These are phyloP conservation scores for Neodon shergylaensis DNA, from an alignment of 2,113 vertebrate species.

Conservation along the genomic window DNA sequence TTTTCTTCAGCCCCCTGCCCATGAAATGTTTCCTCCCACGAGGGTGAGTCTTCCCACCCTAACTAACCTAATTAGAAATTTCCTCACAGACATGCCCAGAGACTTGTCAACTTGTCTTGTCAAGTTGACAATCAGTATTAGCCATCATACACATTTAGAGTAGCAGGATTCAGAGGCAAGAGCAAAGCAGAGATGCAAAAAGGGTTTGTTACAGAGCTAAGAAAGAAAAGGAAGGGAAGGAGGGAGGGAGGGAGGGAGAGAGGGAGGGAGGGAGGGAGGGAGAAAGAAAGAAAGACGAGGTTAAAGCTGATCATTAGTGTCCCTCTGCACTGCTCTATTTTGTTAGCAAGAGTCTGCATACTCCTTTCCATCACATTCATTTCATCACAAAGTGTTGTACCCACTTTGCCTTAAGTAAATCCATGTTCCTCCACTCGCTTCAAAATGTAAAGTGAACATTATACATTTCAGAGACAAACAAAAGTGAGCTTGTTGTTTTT, in stretches of 20 bases:
- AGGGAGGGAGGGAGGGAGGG: no score
- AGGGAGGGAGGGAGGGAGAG: accelerated
- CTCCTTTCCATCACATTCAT: background rate
- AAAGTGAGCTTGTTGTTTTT: background rate
- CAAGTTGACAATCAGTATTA: background rate
- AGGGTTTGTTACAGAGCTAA: background rate
- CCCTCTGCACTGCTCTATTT: background rate
- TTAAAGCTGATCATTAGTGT: background rate
- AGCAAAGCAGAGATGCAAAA: background rate
- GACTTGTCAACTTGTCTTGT: background rate
- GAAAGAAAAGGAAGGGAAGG: background rate
- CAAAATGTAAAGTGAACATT: background rate
- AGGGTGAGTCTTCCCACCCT: background rate
- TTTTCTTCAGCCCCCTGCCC: background rate
- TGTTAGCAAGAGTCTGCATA: background rate
- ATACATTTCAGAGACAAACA: background rate
- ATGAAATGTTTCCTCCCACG: background rate
- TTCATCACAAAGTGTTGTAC: background rate
- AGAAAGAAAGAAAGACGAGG: no score
- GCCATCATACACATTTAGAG: background rate
- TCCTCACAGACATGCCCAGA: background rate
- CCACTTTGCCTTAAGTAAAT: background rate
- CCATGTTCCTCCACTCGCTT: background rate
- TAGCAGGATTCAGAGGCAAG: background rate
- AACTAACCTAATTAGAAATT: background rate